phyloP scores from a whole-genome alignment of 2,888 invertebrate genomes.

The Drosophila fulvimacula region DNA sequence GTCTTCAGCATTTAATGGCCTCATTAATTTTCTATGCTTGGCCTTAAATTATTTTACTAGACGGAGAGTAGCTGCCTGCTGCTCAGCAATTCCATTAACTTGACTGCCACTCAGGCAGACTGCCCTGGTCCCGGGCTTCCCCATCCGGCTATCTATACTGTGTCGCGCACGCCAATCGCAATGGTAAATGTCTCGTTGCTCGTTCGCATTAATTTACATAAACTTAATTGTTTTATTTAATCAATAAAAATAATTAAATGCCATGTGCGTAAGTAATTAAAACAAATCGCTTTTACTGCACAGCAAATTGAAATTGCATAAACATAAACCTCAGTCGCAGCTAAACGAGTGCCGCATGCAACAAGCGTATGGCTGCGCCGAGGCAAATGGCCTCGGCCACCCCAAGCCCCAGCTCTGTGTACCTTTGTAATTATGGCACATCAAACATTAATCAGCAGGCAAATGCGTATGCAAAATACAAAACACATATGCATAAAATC shows the following conservation, averaged over 20 bases:
- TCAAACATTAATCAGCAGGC: slow-evolving; percentile 77
- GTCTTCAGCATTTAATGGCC: slow-evolving; percentile 80
- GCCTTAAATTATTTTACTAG: slow-evolving; percentile 76
- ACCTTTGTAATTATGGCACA: slow-evolving; percentile 71
- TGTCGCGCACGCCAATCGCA: slow-evolving; percentile 39
- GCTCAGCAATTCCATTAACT: slow-evolving; percentile 78
- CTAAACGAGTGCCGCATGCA: slow-evolving; percentile 62
- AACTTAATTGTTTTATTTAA: slow-evolving; percentile 82
- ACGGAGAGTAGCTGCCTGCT: slow-evolving; percentile 38
- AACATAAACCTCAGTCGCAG: slow-evolving; percentile 52
- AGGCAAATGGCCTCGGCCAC: background rate
- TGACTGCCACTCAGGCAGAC: slow-evolving; percentile 51
- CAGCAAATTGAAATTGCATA: slow-evolving; percentile 76
- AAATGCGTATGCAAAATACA: slow-evolving; percentile 54
- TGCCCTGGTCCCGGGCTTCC: background rate
- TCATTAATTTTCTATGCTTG: slow-evolving; percentile 81
- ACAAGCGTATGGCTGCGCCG: slow-evolving; percentile 21
- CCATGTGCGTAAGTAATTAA: slow-evolving; percentile 81
- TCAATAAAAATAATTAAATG: slow-evolving; percentile 81
- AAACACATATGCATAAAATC: slow-evolving; percentile 37
- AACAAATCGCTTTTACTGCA: slow-evolving; percentile 78
- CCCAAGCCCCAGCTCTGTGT: slow-evolving; percentile 27
- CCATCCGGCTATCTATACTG: background rate
- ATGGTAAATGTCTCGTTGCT: slow-evolving; percentile 45
- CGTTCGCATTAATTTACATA: slow-evolving; percentile 73